Evolutionary conservation across 2,113 vertebrate species (phyloP), one percentile per base, ranked within the genome.

Genomic region (Rhinolophus sinicus): DNA sequence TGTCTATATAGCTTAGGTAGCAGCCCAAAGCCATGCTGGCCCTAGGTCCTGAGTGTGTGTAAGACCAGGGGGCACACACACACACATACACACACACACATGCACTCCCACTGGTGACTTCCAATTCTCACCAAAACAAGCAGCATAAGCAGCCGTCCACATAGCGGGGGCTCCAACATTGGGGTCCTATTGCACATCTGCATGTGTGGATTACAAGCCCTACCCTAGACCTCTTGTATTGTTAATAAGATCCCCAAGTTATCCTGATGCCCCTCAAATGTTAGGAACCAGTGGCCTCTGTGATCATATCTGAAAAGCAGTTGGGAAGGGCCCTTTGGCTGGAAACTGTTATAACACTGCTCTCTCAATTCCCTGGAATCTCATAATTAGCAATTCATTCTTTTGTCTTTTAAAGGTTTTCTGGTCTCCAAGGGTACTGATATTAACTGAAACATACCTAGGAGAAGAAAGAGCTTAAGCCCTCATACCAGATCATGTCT

Each of bases 351-450:
- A n/a, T 52, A 94, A 96, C 73, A 83, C 28, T 35, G n/a, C 30
- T 90, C 56, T 94, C 76, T 89, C 88, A 90, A 82, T 86, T 91
- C 33, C 67, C 64, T 93, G 81, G 3, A 95, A 87, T 87, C 22
- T 6, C 82, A 93, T 89, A 86, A 96, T 96, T 96, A 94, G 77
- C 67, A 21, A 60, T 81, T 88, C 85, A 73, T 93, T 75, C 72
- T 58, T 96, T 94, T 82, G 81, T 76, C 52, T 96, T 83, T 76
- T 85, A 84, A 95, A 96, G 76, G 72, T 94, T 86, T 89, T 35
- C 85, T 88, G 52, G 72, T 96, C 73, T 95, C 88, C 78, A 81
- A 38, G 40, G 56, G 67, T 94, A n/a, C 33, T 38, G 58, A 93
- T 97, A 95, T 88, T 93, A 93, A 94, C 50, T 80, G 78, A 95